Conservation (phyloP, 2,888 invertebrate species). For the Philopedon plagiatum region DNA sequence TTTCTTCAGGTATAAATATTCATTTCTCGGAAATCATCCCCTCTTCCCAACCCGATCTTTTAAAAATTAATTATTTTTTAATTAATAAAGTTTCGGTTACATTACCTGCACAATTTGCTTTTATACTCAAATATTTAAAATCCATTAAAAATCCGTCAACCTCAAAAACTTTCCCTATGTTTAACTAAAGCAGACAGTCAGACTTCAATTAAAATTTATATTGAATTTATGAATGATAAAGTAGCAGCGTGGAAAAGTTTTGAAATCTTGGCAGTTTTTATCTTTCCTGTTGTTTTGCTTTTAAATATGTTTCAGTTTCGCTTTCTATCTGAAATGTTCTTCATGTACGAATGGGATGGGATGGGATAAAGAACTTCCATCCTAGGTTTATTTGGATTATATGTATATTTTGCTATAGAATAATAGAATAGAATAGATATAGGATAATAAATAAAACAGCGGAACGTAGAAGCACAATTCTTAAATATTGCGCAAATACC, state of each 20-base stretch:
- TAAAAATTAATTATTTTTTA: neutral
- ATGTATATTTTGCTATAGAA: no score
- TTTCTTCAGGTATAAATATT: no score
- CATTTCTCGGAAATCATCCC: no score
- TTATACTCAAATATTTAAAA: neutral
- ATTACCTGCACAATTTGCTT: neutral
- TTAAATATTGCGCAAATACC: no score
- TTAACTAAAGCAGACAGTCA: neutral
- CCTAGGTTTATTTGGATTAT: no score
- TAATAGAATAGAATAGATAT: no score
- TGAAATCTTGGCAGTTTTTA: neutral
- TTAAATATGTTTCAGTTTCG: neutral
- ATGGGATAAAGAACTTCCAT: no score
- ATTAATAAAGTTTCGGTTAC: neutral
- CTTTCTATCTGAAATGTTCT: no score
- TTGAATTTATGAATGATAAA: slow-evolving; percentile 4
- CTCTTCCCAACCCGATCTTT: neutral
- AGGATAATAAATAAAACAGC: no score
- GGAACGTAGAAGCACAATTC: no score
- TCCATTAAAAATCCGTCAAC: slow-evolving; percentile 10
- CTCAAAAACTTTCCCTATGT: neutral
- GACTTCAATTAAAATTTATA: slow-evolving; percentile 9
- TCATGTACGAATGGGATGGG: no score
- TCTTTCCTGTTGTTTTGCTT: neutral
- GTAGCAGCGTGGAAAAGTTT: neutral